Base-by-base conservation (phyloP, 2,888 invertebrate genomes). In the Tetanocera ferruginea region DNA sequence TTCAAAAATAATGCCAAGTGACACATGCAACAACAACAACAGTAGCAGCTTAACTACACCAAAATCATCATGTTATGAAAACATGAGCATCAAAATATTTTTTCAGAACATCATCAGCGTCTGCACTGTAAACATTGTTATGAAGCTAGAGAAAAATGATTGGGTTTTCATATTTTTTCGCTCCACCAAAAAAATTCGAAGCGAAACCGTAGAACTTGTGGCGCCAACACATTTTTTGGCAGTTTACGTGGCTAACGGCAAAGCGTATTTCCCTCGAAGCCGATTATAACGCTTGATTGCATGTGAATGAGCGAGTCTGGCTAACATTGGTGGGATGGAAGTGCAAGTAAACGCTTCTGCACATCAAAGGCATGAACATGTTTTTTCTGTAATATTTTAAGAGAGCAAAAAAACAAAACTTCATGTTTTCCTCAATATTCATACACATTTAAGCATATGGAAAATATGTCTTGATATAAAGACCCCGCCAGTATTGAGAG, bases 241-340 rank as follows among this genome's bases (percentile, higher is more conserved):
- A 23, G n/a, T 9, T 57, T 17, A 34, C 66, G 55, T 51, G 66
- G 67, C 37, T 37, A 31, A 55, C 74, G 74, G 64, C 52, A 43
- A 64, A 49, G 43, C 37, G 23, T 64, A 23, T 64, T 64, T 51
- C 66, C 9, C 31, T 64, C 57, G 17, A 49, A 52, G 52, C 25
- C 70, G 74, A 74, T 74, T 74, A 64, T 64, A 66, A 19, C 64
- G 31, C 74, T 52, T 52, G 52, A 74, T 74, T 74, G 62, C 64
- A 64, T 62, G 74, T 34, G 23, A 74, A 66, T 52, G 52, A 72
- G 72, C 72, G 17, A 28, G 5, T 34, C 55, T 1, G 11, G 49
- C 3, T 49, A 23, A 23, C 8, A 5, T 14, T 69, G 49, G 49
- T 8, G 23, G 49, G 49, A 23, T 11, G 51, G 11, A 14, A 28